Percentiles rank a stretch among this genome's conserved stretches.
phyloP scores from a whole-genome alignment of 2,888 invertebrate genomes.

The Scaptomyza cyrtandrae region DNA sequence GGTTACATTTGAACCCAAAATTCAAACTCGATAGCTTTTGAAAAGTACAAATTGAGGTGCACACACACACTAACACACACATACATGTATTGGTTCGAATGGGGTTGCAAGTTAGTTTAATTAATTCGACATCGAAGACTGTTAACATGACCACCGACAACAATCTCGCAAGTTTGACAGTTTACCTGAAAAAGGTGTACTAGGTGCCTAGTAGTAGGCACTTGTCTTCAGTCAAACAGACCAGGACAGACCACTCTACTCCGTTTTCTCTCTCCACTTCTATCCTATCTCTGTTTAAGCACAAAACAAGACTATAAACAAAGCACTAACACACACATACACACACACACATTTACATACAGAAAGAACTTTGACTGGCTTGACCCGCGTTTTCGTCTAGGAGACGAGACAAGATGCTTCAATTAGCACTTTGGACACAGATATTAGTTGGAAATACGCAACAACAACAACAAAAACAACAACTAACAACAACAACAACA shows the following conservation, averaged over 20 bases:
- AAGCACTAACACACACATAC: conserved; percentile 15
- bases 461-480: conserved; percentile 1
- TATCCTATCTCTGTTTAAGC: neutral
- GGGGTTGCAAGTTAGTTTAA: conserved; percentile 73
- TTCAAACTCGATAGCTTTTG: conserved; percentile 50
- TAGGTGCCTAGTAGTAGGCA: conserved; percentile 39
- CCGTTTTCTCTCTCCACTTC: too few relatives aligned
- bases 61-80: conserved; percentile 4
- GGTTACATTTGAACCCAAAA: conserved; percentile 75
- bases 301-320: conserved; percentile 49
- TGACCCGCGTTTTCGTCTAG: conserved; percentile 35
- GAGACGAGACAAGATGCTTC: conserved; percentile 58
- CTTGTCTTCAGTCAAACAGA: conserved; percentile 71
- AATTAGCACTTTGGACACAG: conserved; percentile 78
- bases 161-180: conserved; percentile 67
- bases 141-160: conserved; percentile 62
- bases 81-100: conserved; percentile 10
- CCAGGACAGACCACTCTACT: neutral
- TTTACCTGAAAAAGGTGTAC: conserved; percentile 80
- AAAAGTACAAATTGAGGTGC: conserved; percentile 66
- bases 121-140: conserved; percentile 75
- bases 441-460: conserved; percentile 64
- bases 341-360: conserved; percentile 48
- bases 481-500: too few relatives aligned
- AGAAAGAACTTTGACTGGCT: conserved; percentile 64